These are phyloP conservation scores for Philotrypesis tridentata DNA, from an alignment of 1,140 invertebrate species.

Conservation along the genomic window DNA sequence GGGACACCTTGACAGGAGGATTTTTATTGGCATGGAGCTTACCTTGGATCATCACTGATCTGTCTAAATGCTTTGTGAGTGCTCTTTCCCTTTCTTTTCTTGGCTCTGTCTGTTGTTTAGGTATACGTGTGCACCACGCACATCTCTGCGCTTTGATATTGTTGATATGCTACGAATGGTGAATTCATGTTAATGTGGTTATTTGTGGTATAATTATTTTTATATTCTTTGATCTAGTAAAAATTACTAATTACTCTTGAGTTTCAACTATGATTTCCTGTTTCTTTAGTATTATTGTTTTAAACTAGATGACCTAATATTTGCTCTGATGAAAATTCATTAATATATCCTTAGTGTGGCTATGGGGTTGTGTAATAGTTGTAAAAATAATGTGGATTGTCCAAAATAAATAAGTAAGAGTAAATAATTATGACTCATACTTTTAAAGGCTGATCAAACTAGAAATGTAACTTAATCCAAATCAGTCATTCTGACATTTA, in stretches of 20 bases:
- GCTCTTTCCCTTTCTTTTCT: neutral
- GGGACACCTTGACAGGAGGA: constrained; percentile 12
- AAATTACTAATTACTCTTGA: no score
- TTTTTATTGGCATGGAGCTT: constrained; percentile 42
- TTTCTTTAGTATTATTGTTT: neutral
- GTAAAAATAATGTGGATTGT: neutral
- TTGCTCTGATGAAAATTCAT: no score
- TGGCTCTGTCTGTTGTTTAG: neutral
- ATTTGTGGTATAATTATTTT: neutral
- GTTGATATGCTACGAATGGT: neutral
- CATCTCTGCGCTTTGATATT: neutral
- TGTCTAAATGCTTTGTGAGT: constrained; percentile 52
- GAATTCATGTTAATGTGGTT: neutral
- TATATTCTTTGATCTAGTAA: neutral
- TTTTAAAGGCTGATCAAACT: neutral
- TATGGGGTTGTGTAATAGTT: no score
- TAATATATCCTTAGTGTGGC: no score
- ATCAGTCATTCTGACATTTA: neutral
- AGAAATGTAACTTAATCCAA: neutral
- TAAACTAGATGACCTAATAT: no score
- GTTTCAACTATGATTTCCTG: no score
- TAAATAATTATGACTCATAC: neutral
- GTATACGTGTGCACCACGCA: neutral
- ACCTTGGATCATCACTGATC: constrained; percentile 40
- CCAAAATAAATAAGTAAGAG: neutral